phyloP scores from a whole-genome alignment of 2,888 invertebrate species.

The Dasysyrphus albostriatus region DNA sequence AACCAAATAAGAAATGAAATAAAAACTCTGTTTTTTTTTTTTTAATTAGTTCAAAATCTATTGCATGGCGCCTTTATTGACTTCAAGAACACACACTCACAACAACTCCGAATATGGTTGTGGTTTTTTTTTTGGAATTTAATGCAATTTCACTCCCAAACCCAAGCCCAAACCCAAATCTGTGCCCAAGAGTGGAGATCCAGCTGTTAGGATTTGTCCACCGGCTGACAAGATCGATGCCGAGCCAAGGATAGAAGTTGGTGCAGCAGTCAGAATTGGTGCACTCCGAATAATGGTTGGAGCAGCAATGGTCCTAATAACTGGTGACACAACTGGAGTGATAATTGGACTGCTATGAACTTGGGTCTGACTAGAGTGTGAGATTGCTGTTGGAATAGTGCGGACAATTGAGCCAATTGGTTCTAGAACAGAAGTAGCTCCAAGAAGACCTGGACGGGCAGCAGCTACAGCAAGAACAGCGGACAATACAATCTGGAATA shows the following conservation, averaged over 20 bases:
- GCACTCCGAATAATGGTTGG: conserved; percentile 60
- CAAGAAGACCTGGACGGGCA: conserved; percentile 81
- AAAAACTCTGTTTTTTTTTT: not conserved
- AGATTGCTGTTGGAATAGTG: conserved; percentile 83
- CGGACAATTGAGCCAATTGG: conserved; percentile 64
- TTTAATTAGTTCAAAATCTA: conserved; percentile 71
- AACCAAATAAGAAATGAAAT: too few relatives aligned
- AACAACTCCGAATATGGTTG: conserved; percentile 30
- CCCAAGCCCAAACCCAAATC: conserved; percentile 63
- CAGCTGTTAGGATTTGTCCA: conserved; percentile 47
- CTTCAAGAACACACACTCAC: conserved; percentile 53
- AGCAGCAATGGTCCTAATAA: conserved; percentile 60
- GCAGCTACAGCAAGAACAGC: conserved; percentile 85
- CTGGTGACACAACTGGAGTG: conserved; percentile 61
- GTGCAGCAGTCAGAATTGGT: conserved; percentile 29
- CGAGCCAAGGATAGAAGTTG: conserved; percentile 35
- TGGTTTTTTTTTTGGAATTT: conserved; percentile 4
- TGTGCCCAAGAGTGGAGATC: conserved; percentile 44
- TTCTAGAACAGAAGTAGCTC: conserved; percentile 55
- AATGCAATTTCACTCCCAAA: conserved; percentile 55
- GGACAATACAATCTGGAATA: conserved; percentile 86
- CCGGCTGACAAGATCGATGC: conserved; percentile 41
- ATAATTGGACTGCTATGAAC: conserved; percentile 83
- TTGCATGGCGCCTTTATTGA: conserved; percentile 70
- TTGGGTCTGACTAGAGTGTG: conserved; percentile 85